Conservation (phyloP, 2,888 invertebrate genomes). For the Pandemis heparana region DNA sequence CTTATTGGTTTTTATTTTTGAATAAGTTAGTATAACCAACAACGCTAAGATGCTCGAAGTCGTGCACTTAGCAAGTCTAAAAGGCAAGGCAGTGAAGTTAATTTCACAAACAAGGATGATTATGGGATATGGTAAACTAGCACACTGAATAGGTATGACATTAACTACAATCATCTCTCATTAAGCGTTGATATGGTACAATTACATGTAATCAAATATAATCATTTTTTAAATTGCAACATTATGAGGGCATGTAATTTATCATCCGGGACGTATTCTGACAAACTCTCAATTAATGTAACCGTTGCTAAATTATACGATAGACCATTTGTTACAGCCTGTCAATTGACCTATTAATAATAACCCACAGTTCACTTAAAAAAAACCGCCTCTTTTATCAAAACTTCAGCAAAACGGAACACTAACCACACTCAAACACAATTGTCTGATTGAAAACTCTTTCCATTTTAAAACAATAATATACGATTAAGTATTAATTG, state of each 20-base stretch:
- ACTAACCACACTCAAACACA: background rate
- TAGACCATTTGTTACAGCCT: conserved; percentile 18
- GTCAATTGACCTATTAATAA: conserved; percentile 20
- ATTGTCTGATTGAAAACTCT: background rate
- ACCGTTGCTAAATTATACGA: conserved; percentile 25
- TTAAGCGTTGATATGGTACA: background rate
- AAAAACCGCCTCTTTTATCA: background rate
- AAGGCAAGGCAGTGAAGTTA: too few relatives aligned
- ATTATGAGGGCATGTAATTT: conserved; percentile 18
- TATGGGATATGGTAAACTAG: background rate
- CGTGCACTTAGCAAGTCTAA: too few relatives aligned
- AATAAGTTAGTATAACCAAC: too few relatives aligned
- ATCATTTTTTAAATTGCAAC: conserved; percentile 14
- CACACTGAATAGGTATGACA: background rate
- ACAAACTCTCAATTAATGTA: conserved; percentile 17
- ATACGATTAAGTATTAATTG: background rate
- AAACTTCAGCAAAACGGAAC: background rate
- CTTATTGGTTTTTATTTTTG: too few relatives aligned
- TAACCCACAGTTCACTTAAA: background rate
- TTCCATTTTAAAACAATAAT: background rate
- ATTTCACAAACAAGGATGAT: background rate
- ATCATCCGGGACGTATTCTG: conserved; percentile 5
- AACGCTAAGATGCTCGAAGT: too few relatives aligned
- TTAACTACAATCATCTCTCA: conserved; percentile 8
- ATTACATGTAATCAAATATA: background rate